Percentiles rank a stretch among this genome's conserved stretches.
Evolutionary conservation across 35 echinoderm and acorn worm genomes (phyloP).

Genomic region (Ptychodera flava): DNA sequence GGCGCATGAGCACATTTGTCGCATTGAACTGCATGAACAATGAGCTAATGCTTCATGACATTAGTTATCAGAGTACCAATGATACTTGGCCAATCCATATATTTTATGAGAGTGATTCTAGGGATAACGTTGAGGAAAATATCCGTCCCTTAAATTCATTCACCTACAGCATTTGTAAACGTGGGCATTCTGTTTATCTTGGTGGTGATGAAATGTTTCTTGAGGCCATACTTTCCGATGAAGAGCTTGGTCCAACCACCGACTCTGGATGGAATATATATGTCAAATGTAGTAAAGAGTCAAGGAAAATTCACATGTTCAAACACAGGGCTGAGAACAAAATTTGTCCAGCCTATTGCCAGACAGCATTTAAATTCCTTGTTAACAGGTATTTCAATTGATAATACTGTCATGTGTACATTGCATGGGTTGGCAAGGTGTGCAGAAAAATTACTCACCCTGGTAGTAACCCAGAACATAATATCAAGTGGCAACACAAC

Average conservation of each 20-base stretch:
- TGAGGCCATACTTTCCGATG: constrained; percentile 12
- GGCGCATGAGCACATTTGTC: constrained; percentile 20
- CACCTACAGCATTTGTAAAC: neutral
- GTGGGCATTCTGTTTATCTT: neutral
- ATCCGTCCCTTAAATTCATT: constrained; percentile 8
- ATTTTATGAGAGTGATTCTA: constrained; percentile 40
- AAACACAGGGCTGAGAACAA: neutral
- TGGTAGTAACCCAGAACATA: no score
- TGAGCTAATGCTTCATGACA: constrained; percentile 11
- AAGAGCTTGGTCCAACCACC: constrained; percentile 8
- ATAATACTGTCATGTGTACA: neutral
- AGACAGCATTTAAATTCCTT: neutral
- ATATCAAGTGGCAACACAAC: no score
- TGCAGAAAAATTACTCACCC: no score
- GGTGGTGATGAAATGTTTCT: constrained; percentile 34
- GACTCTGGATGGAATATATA: constrained; percentile 23
- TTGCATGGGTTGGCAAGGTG: no score
- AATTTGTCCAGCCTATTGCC: neutral
- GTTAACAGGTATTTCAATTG: neutral
- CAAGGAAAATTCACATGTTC: neutral
- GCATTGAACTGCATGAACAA: constrained; percentile 17
- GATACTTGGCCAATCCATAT: constrained; percentile 19
- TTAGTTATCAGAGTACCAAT: constrained; percentile 32
- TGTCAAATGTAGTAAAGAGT: neutral
- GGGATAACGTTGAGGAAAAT: constrained; percentile 49